Percentiles rank a stretch among this genome's conserved stretches.
Conservation (phyloP, 2,113 vertebrate genomes). For the Catharus fuscescens region DNA sequence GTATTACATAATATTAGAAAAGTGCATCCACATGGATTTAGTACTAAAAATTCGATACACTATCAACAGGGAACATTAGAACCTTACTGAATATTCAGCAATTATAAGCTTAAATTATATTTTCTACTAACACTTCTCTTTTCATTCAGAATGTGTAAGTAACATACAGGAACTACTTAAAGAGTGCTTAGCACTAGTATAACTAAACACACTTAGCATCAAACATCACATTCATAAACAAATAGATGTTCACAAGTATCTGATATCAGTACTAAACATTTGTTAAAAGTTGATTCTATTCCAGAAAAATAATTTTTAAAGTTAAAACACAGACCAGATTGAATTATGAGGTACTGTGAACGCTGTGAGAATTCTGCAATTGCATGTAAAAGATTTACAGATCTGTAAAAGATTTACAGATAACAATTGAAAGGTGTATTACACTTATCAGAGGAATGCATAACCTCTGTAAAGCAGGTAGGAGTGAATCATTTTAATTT, state of each 20-base stretch:
- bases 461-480: slow-evolving; percentile 63
- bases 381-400: slow-evolving; percentile 46
- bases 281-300: neutral
- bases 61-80: slow-evolving; percentile 53
- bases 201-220: slow-evolving; percentile 48
- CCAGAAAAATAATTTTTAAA: neutral
- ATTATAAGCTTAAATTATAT: slow-evolving; percentile 66
- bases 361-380: slow-evolving; percentile 12
- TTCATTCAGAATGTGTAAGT: slow-evolving; percentile 24
- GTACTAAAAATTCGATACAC: neutral
- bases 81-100: slow-evolving; percentile 59
- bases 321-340: neutral
- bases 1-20: slow-evolving; percentile 33
- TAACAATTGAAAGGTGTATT: slow-evolving; percentile 55
- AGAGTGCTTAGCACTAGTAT: slow-evolving; percentile 56
- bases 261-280: neutral
- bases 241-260: slow-evolving; percentile 40
- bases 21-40: slow-evolving; percentile 15
- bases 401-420: slow-evolving; percentile 38
- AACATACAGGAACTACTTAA: slow-evolving; percentile 66
- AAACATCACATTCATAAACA: slow-evolving; percentile 43
- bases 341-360: slow-evolving; percentile 26
- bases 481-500: slow-evolving; percentile 61
- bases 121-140: slow-evolving; percentile 54
- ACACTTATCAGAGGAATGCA: slow-evolving; percentile 54